Percentiles rank a stretch among this genome's conserved stretches.
Evolutionary conservation across 1,140 invertebrate genomes (phyloP).

Genomic region (Drosophila teissieri): DNA sequence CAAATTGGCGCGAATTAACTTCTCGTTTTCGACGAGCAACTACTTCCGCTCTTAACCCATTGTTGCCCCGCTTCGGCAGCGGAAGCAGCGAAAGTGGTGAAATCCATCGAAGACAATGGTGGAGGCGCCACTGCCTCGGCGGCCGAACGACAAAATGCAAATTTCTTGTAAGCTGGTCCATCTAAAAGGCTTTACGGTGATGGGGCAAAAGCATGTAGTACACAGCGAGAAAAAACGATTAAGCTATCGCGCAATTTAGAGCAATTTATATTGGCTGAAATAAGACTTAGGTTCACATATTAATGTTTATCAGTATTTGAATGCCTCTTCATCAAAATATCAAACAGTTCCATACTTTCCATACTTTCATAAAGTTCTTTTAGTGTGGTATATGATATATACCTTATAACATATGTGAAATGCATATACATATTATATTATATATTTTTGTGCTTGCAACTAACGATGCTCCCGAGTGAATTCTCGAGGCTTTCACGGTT

Average conservation of each 20-base stretch:
- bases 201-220: conserved; percentile 11
- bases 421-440: conserved; percentile 23
- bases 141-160: conserved; percentile 58
- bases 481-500: conserved; percentile 51
- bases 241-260: no score
- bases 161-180: conserved; percentile 55
- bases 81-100: conserved; percentile 81
- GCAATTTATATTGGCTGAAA: no score
- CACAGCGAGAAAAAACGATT: neutral
- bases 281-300: no score
- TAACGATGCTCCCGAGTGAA: conserved; percentile 40
- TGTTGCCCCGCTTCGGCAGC: conserved; percentile 49
- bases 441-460: conserved; percentile 24
- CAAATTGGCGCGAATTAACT: conserved; percentile 77
- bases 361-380: neutral
- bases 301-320: no score
- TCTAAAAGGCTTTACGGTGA: conserved; percentile 40
- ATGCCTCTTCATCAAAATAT: no score
- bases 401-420: conserved; percentile 10
- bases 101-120: conserved; percentile 58
- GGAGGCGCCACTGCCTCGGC: conserved; percentile 29
- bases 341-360: no score
- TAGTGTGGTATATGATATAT: conserved; percentile 2
- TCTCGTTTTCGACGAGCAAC: conserved; percentile 62
- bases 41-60: conserved; percentile 74